Conservation (phyloP, 2,888 invertebrate genomes). For the Drosophila pegasa region DNA sequence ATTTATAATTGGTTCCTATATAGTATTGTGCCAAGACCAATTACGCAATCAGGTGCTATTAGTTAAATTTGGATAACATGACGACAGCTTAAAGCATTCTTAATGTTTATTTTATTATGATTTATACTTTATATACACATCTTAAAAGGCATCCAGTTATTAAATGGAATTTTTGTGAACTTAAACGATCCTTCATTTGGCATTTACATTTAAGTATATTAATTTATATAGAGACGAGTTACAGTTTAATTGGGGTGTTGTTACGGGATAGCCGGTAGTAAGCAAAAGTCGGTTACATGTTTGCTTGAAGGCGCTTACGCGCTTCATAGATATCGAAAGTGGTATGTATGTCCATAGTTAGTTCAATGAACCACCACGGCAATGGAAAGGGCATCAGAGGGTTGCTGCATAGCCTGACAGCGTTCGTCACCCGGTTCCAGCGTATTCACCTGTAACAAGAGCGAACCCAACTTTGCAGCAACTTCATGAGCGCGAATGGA, state of each 20-base stretch:
- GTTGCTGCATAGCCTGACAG: conserved; percentile 42
- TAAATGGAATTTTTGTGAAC: background rate
- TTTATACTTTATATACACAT: background rate
- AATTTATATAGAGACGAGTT: too few species aligned
- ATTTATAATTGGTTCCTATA: background rate
- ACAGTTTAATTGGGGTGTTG: conserved; percentile 51
- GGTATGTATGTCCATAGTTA: background rate
- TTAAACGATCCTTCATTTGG: too few species aligned
- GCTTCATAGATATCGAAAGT: background rate
- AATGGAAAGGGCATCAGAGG: conserved; percentile 61
- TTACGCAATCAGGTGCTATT: background rate
- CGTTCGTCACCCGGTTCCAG: conserved; percentile 27
- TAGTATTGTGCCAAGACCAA: background rate
- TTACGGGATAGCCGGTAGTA: conserved; percentile 28
- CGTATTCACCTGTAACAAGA: conserved; percentile 8
- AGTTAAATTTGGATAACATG: background rate
- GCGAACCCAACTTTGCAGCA: conserved; percentile 13
- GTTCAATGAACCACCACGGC: conserved; percentile 63
- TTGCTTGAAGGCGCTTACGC: background rate
- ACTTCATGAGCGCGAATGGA: conserved; percentile 35
- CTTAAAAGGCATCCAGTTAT: background rate
- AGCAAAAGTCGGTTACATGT: conserved; percentile 22
- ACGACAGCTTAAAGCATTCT: background rate
- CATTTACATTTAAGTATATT: too few species aligned
- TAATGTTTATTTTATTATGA: background rate